Conservation (phyloP, 2,888 invertebrate species). For the Lamproptera curius region DNA sequence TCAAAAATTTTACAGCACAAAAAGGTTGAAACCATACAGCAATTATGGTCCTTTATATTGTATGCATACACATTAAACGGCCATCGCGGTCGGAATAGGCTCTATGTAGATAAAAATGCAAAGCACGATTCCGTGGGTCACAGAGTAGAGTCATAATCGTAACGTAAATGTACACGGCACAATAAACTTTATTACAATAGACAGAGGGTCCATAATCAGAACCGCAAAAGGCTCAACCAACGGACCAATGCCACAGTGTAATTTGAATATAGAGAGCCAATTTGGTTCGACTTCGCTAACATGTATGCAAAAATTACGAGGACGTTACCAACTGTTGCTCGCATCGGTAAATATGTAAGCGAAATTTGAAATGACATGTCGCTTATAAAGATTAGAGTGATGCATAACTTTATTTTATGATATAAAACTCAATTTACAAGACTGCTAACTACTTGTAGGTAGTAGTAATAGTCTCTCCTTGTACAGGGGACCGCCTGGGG, state of each 20-base stretch:
- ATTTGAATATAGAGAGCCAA: conserved; percentile 21
- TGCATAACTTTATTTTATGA: no score
- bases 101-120: conserved; percentile 11
- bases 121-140: conserved; percentile 7
- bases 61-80: conserved; percentile 2
- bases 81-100: conserved; percentile 3
- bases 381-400: no score
- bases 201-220: conserved; percentile 1
- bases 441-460: no score
- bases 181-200: not conserved
- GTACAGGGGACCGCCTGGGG: no score
- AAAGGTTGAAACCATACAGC: not conserved
- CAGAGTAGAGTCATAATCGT: conserved; percentile 13
- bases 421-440: no score
- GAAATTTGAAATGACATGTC: conserved; percentile 1
- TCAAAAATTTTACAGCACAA: not conserved
- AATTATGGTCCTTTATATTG: conserved; percentile 3
- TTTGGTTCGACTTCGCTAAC: conserved; percentile 15
- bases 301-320: conserved; percentile 21
- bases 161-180: not conserved
- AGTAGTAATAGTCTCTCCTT: no score
- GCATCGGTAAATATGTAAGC: conserved; percentile 2
- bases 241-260: conserved; percentile 14
- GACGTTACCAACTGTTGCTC: conserved; percentile 14
- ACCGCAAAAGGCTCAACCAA: not conserved